Evolutionary conservation across 2,888 invertebrate species (phyloP), one percentile per base, ranked within the genome.

Genomic region (Sphaeridia pumilis): DNA sequence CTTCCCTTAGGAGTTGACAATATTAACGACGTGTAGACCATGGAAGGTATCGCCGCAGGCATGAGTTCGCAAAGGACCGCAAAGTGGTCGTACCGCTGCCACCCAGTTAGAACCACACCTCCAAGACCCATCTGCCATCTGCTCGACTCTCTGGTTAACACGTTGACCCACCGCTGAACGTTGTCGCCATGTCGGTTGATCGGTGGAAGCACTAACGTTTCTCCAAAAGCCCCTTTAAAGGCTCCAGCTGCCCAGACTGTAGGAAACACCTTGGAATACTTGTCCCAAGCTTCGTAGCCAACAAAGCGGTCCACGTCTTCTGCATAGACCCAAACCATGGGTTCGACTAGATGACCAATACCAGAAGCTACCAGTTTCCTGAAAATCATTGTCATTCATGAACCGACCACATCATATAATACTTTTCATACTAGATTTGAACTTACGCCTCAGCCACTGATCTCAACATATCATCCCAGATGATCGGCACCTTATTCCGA

Each of bases 381-480:
- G 41, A 1, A 50, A 43, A 12, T 4, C 35, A 28, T 46, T 52
- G 22, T 5, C 38, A 41, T 2, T 17, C 35, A 47, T 14, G 7
- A 20, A 14, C 21, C 24, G n/a, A 41, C 7, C 21, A n/a, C 20
- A 20, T 24, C 7, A 27, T 26, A 5, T 25, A 46, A 27, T 17
- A 12, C 14, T 4, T 24, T 46, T 17, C 12, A 5, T 5, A 46
- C 3, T 48, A 38, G 35, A 42, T n/a, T 34, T n/a, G 24, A 36
- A 67, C 63, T 17, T 57, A 56, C 38, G 60, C 58, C 43, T 64
- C 57, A 20, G 66, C 56, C 41, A 70, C 67, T 14, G 75, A 71
- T 62, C 88, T 73, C 52, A 88, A 71, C 87, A 89, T 88, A 67
- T 89, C 89, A 67, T 89, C 88, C 88, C 89, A 89, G 71, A 88